A percentile compares a stretch with the other conserved stretches of the same genome.
phyloP scores from a whole-genome alignment of 1,140 invertebrate genomes.

The Atta texana region DNA sequence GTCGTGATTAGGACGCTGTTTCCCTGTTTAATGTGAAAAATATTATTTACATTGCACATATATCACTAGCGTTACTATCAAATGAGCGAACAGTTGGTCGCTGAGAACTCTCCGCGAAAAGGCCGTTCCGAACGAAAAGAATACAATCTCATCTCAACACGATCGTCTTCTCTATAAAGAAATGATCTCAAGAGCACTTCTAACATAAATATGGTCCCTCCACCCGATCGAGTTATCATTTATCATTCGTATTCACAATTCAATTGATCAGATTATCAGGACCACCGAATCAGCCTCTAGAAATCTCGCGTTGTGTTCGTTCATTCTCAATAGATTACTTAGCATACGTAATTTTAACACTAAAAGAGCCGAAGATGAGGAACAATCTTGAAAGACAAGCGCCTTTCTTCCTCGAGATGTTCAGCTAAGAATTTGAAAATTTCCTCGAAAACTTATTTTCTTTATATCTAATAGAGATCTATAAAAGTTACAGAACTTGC shows the following conservation, averaged over 20 bases:
- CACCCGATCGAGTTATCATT: conserved; percentile 10
- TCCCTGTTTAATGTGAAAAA: conserved; percentile 81
- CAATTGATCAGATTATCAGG: background rate
- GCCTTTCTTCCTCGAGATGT: background rate
- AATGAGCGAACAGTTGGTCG: conserved; percentile 70
- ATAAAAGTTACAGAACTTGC: background rate
- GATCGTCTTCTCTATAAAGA: conserved; percentile 10
- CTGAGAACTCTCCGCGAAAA: conserved; percentile 56
- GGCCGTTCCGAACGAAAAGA: conserved; percentile 42
- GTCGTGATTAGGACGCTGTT: conserved; percentile 29
- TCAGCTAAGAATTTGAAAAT: conserved; percentile 12
- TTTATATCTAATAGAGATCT: background rate
- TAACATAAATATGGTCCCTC: conserved; percentile 14
- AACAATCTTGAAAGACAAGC: background rate
- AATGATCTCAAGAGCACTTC: background rate
- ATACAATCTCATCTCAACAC: conserved; percentile 18
- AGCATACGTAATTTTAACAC: background rate
- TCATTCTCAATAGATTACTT: background rate
- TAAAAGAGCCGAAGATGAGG: conserved; percentile 9
- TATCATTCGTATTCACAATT: background rate
- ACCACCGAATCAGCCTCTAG: background rate
- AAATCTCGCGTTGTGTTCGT: background rate
- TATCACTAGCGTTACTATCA: conserved; percentile 79
- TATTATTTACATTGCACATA: conserved; percentile 85
- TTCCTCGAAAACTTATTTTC: background rate